Evolutionary conservation across 2,113 vertebrate genomes (phyloP).

Genomic region (Cebus imitator): DNA sequence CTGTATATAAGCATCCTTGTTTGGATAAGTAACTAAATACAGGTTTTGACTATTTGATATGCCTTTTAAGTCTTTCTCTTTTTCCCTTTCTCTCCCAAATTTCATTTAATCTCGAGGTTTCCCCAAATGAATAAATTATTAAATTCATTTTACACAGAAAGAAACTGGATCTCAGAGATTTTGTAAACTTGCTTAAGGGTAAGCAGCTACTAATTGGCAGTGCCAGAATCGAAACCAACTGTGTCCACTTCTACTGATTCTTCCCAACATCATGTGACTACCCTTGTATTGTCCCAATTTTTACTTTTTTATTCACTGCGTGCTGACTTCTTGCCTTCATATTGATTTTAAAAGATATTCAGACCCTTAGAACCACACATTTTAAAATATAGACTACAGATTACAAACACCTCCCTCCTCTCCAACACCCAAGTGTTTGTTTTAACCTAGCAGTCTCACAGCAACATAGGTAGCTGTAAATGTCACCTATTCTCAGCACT

Average conservation of each 20-base stretch:
- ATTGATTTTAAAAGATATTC: background rate
- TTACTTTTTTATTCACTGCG: background rate
- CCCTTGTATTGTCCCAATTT: too few relatives aligned
- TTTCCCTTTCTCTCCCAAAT: background rate
- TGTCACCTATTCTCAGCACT: background rate
- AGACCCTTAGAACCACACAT: background rate
- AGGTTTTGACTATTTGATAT: background rate
- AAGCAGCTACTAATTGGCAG: background rate
- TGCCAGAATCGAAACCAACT: background rate
- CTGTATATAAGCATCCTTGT: background rate
- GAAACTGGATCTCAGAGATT: background rate
- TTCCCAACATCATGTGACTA: background rate
- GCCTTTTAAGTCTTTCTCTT: background rate
- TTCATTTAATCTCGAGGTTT: background rate
- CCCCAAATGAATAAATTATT: background rate
- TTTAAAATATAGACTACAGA: background rate
- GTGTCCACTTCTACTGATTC: background rate
- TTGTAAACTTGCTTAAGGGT: background rate
- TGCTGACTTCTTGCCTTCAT: background rate
- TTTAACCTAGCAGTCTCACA: background rate
- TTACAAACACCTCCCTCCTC: background rate
- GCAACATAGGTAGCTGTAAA: background rate
- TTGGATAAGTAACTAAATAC: background rate
- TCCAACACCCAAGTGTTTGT: background rate
- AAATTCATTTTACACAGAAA: background rate